phyloP scores from a whole-genome alignment of 2,888 invertebrate genomes.

The Steinernema scapterisci region DNA sequence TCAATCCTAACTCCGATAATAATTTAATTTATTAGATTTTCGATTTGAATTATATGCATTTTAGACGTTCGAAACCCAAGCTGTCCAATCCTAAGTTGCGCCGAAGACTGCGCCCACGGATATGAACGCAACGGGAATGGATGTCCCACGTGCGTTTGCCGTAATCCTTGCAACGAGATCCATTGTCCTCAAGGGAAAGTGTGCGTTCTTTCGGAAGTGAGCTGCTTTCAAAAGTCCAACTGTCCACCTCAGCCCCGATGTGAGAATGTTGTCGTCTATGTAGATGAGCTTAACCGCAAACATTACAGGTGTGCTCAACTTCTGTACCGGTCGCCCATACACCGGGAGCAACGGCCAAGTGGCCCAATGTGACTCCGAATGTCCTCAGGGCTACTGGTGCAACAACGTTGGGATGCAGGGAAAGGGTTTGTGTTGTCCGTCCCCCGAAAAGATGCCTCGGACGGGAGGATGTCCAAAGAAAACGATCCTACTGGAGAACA shows the following conservation, averaged over 20 bases:
- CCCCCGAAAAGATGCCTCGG: slow-evolving; percentile 36
- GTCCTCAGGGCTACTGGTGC: slow-evolving; percentile 55
- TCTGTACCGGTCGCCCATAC: slow-evolving; percentile 55
- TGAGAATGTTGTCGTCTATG: slow-evolving; percentile 31
- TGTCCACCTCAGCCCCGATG: slow-evolving; percentile 62
- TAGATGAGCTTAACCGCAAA: not conserved
- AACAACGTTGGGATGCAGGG: slow-evolving; percentile 51
- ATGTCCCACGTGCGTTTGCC: slow-evolving; percentile 59
- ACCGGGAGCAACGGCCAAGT: slow-evolving; percentile 47
- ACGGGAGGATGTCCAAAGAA: not conserved
- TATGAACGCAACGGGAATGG: slow-evolving; percentile 49
- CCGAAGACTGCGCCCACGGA: slow-evolving; percentile 51
- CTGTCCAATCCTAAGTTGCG: slow-evolving; percentile 37
- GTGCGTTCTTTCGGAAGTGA: slow-evolving; percentile 55
- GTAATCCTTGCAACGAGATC: slow-evolving; percentile 55
- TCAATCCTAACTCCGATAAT: no score
- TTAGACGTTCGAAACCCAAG: slow-evolving; percentile 42
- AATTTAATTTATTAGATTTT: no score
- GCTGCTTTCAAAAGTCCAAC: slow-evolving; percentile 52
- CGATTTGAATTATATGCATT: no score
- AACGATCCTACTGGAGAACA: slow-evolving; percentile 2
- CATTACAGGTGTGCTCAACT: slow-evolving; percentile 53
- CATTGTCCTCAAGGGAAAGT: slow-evolving; percentile 54
- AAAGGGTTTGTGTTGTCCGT: slow-evolving; percentile 59
- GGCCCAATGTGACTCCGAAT: slow-evolving; percentile 52